These are phyloP conservation scores for Drosophila robusta DNA, from an alignment of 2,888 invertebrate species.

Conservation along the genomic window DNA sequence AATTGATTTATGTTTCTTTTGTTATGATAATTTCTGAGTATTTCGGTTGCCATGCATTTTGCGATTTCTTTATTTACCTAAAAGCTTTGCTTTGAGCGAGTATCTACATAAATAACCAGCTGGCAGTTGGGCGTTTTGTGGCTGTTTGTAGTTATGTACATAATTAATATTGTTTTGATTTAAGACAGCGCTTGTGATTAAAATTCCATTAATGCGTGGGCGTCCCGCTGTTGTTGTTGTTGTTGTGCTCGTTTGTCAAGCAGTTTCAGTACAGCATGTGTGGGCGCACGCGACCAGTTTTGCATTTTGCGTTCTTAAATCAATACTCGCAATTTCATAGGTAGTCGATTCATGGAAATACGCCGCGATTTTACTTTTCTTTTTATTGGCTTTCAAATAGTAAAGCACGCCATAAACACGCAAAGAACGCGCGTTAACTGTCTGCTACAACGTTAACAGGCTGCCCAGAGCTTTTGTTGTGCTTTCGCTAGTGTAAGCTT, in stretches of 20 bases:
- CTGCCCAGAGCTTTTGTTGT: constrained; percentile 38
- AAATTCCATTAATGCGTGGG: constrained; percentile 52
- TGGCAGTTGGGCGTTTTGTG: constrained; percentile 28
- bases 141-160: constrained; percentile 9
- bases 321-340: constrained; percentile 51
- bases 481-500: constrained; percentile 24
- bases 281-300: constrained; percentile 51
- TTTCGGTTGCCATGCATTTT: constrained; percentile 19
- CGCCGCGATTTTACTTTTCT: constrained; percentile 5
- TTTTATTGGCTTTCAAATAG: constrained; percentile 2
- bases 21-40: constrained; percentile 22
- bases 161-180: constrained; percentile 55
- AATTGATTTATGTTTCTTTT: constrained; percentile 42
- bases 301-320: constrained; percentile 31
- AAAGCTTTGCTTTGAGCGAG: constrained; percentile 31
- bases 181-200: constrained; percentile 35
- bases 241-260: constrained; percentile 26
- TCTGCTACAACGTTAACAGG: background rate
- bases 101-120: constrained; percentile 33
- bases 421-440: constrained; percentile 23
- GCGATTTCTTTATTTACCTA: constrained; percentile 31
- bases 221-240: constrained; percentile 18
- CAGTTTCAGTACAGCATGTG: constrained; percentile 10
- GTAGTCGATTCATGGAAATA: constrained; percentile 36
- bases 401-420: constrained; percentile 34